These are phyloP conservation scores for Drosophila anceps DNA, from an alignment of 2,888 invertebrate species.

Conservation along the genomic window DNA sequence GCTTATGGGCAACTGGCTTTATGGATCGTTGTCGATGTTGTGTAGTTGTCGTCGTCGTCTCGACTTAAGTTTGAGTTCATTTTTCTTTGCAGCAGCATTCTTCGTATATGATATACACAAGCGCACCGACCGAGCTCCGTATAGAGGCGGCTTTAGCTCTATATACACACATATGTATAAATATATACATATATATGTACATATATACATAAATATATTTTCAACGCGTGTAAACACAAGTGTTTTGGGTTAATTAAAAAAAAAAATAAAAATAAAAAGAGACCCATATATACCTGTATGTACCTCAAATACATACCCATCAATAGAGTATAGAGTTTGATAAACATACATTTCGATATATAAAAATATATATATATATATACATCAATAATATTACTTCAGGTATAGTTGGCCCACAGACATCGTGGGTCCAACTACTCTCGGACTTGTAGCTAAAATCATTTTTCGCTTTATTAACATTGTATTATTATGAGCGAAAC, in stretches of 20 bases:
- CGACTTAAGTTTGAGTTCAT: constrained; percentile 79
- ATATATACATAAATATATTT: constrained; percentile 48
- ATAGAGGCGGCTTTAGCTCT: constrained; percentile 32
- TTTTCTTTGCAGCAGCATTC: constrained; percentile 70
- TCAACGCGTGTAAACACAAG: constrained; percentile 76
- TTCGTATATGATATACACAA: constrained; percentile 41
- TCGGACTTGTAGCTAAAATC: constrained; percentile 1
- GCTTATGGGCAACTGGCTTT: constrained; percentile 51
- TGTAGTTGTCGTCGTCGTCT: constrained; percentile 60
- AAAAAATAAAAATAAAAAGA: constrained; percentile 32
- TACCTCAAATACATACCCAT: constrained; percentile 23
- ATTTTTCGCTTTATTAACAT: constrained; percentile 25
- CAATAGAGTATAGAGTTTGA: constrained; percentile 38
- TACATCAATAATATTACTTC: constrained; percentile 18
- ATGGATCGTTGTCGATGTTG: constrained; percentile 43
- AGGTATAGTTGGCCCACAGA: constrained; percentile 14
- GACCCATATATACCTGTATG: constrained; percentile 23
- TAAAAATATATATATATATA: not conserved
- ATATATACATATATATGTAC: constrained; percentile 43
- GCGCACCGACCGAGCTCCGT: constrained; percentile 29
- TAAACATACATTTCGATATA: not conserved
- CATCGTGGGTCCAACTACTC: constrained; percentile 22
- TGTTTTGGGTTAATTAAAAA: constrained; percentile 79
- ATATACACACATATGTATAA: constrained; percentile 17
- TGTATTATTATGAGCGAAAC: constrained; percentile 14